Base-by-base conservation (phyloP, 1,140 invertebrate genomes). In the Zaprionus inermis region DNA sequence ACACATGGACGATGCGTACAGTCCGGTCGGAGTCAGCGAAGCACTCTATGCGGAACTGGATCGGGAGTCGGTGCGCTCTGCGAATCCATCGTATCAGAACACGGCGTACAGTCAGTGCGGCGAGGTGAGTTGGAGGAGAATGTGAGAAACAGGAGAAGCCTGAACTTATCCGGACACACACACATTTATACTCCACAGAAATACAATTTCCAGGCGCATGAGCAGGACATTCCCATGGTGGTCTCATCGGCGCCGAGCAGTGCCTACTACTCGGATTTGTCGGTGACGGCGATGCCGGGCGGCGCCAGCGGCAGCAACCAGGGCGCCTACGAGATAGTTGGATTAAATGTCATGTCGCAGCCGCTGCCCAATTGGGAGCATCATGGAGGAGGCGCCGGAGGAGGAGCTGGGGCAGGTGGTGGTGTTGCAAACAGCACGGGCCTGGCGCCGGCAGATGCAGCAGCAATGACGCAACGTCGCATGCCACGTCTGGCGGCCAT, bases 181-280 rank as follows among this genome's bases (percentile, higher is more conserved):
- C 10, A 7, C 10, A 32, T 32, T 32, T 32, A 7, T 32, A 30
- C 7, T 11, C 51, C 51, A 1, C 64, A 92, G 91, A 92, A 92
- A 82, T 92, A 92, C 70, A 91, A 85, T 76, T 92, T 91, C 77
- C 91, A 92, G 61, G 77, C 78, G 55, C 89, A 92, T 28, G 95
- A 95, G 72, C 94, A 95, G 24, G 95, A 95, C 74, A 94, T 94
- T 16, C 94, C 94, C 38, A 92, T 92, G 91, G 94, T 93, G 57
- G 94, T 93, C 28, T 95, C 94, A 60, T 95, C 95, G 64, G 95
- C 95, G 2, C 95, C 95, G 11, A 95, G 95, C 79, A 95, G 95
- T 90, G 95, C 95, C 5, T 96, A 96, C 81, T 96, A 95, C 89
- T 95, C 94, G 63, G 95, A 95, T 88, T 91, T 95, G n/a, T 94